These are phyloP conservation scores for Macrophya annulata DNA, from an alignment of 2,888 invertebrate genomes.

Conservation along the genomic window DNA sequence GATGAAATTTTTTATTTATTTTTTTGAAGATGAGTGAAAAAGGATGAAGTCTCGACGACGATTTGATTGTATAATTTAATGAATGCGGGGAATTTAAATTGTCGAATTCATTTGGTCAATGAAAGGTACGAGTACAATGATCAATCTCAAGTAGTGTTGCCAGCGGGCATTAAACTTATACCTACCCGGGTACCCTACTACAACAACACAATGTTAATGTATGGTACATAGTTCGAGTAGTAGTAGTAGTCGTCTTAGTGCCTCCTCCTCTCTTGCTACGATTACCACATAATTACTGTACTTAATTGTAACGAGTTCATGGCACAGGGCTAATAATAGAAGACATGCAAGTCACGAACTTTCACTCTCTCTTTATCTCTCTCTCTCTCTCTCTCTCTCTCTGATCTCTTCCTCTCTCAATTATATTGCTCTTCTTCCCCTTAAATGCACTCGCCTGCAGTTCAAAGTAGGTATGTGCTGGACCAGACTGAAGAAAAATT, in stretches of 20 bases:
- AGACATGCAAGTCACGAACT: constrained; percentile 28
- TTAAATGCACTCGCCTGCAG: background rate
- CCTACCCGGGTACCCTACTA: background rate
- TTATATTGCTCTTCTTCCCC: background rate
- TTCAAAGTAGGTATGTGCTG: background rate
- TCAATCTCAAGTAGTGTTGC: background rate
- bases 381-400: no score
- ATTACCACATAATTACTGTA: constrained; percentile 49
- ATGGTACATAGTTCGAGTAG: background rate
- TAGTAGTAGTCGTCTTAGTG: background rate
- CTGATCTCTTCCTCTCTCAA: background rate
- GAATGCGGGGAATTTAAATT: background rate
- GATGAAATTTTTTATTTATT: background rate
- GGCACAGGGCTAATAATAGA: constrained; percentile 37
- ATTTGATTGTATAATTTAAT: background rate
- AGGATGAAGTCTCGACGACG: background rate
- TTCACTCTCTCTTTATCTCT: background rate
- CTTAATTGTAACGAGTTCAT: constrained; percentile 49
- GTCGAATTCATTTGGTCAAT: background rate
- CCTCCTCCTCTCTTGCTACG: constrained; percentile 3
- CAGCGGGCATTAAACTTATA: background rate
- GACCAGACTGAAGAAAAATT: background rate
- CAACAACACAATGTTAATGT: background rate
- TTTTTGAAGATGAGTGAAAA: background rate
- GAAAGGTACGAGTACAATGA: background rate